Evolutionary conservation across 2,888 invertebrate genomes (phyloP), one percentile per base, ranked within the genome.

Genomic region (Dryococelus australis): DNA sequence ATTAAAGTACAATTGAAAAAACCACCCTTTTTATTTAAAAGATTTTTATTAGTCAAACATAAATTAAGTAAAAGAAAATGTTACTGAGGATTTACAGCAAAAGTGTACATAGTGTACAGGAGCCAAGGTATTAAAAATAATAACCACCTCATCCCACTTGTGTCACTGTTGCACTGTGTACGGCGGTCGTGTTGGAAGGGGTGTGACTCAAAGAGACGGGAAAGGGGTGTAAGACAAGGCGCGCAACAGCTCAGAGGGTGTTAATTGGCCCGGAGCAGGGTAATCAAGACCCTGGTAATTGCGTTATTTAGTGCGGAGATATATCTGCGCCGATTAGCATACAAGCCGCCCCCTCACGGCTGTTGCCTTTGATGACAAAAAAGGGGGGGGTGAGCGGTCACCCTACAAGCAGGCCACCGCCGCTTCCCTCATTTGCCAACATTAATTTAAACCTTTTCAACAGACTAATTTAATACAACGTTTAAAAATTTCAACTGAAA

Each of bases 211-310:
- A 9, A 27, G 24, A 20, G 83, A 28, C 10, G 27, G 83, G 83
- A 83, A 43, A 83, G 83, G 28, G 43, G 28, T 43, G 43, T 83
- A 43, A 83, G 65, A 83, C 83, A 83, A 83, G 83, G 83, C 35
- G 43, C 83, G 43, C 28, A 83, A 83, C 83, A 83, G 28, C 83
- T 43, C 83, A 83, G 83, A 26, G 83, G 83, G 83, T 27, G 27
- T 27, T 83, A 28, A 83, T 28, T 83, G 27, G 83, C 20, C 43
- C 80, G 12, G 83, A 35, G 83, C 83, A 43, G 83, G 83, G 83
- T 83, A 83, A 83, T 83, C 83, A 83, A 35, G 43, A 10, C 43
- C 83, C 83, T 83, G 13, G 83, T 83, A 83, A 83, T 83, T 83
- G 43, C 28, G 83, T 83, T 83, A 43, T 83, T 28, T 83, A 43